These are phyloP conservation scores for Subacronicta megacephala DNA, from an alignment of 2,888 invertebrate genomes.

Conservation along the genomic window DNA sequence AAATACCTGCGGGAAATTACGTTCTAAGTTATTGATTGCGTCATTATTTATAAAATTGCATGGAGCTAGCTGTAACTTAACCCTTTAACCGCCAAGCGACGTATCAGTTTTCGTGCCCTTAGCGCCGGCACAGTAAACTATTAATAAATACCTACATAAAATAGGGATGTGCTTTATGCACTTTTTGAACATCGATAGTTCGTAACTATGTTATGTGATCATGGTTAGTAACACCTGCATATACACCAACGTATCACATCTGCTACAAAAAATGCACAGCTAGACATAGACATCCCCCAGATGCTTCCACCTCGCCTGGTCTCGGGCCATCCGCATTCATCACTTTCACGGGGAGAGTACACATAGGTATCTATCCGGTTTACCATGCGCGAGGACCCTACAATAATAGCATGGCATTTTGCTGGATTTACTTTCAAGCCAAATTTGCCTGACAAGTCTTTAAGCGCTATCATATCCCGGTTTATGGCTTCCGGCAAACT, in stretches of 20 bases:
- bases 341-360: conserved; percentile 14
- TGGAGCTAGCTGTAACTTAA: too few species aligned
- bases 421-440: conserved; percentile 15
- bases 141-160: conserved; percentile 15
- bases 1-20: too few species aligned
- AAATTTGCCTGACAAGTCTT: conserved; percentile 15
- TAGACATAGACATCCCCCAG: conserved; percentile 15
- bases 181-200: conserved; percentile 16
- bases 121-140: conserved; percentile 15
- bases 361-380: conserved; percentile 15
- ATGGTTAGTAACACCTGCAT: conserved; percentile 9
- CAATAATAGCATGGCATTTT: conserved; percentile 13
- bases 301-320: conserved; percentile 15
- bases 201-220: conserved; percentile 12
- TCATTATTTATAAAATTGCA: too few species aligned
- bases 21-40: too few species aligned
- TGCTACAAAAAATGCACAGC: conserved; percentile 15
- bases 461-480: conserved; percentile 14
- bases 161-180: conserved; percentile 13
- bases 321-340: conserved; percentile 15
- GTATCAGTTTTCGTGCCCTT: conserved; percentile 14
- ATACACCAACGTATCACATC: conserved; percentile 12
- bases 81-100: conserved; percentile 13
- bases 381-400: conserved; percentile 14
- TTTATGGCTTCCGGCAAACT: conserved; percentile 15